Evolutionary conservation across 1,140 invertebrate genomes (phyloP).

Genomic region (Adoxophyes honmai): DNA sequence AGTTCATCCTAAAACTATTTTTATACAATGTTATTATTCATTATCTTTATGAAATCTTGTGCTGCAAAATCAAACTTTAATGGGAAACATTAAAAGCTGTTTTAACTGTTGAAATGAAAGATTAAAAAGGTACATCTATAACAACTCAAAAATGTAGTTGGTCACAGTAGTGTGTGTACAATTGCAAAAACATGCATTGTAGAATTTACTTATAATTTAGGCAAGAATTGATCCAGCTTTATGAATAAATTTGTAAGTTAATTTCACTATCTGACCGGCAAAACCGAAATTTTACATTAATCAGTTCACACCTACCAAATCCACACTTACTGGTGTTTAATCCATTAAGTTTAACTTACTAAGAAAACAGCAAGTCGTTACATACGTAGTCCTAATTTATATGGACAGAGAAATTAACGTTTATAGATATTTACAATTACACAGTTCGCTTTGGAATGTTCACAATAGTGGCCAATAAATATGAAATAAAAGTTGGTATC

Average conservation of each 20-base stretch:
- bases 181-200: no score
- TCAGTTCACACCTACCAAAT: slow-evolving; percentile 13
- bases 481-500: not conserved
- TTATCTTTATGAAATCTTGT: not conserved
- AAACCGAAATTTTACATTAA: slow-evolving; percentile 7
- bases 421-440: slow-evolving; percentile 26
- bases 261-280: not conserved
- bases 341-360: not conserved
- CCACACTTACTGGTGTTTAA: slow-evolving; percentile 1
- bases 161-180: no score
- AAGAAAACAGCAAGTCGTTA: slow-evolving; percentile 34
- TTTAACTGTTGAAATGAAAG: no score
- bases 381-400: slow-evolving; percentile 21
- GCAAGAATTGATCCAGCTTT: no score
- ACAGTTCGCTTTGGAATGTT: slow-evolving; percentile 19
- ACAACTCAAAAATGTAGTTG: no score
- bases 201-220: no score
- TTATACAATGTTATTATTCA: slow-evolving; percentile 28
- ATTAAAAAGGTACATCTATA: no score
- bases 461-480: slow-evolving; percentile 21
- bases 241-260: no score
- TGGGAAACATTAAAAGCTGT: no score
- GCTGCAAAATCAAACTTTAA: not conserved
- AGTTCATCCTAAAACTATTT: slow-evolving; percentile 34
- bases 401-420: slow-evolving; percentile 21